Evolutionary conservation across 2,888 invertebrate species (phyloP).

Genomic region (Papilio protenor): DNA sequence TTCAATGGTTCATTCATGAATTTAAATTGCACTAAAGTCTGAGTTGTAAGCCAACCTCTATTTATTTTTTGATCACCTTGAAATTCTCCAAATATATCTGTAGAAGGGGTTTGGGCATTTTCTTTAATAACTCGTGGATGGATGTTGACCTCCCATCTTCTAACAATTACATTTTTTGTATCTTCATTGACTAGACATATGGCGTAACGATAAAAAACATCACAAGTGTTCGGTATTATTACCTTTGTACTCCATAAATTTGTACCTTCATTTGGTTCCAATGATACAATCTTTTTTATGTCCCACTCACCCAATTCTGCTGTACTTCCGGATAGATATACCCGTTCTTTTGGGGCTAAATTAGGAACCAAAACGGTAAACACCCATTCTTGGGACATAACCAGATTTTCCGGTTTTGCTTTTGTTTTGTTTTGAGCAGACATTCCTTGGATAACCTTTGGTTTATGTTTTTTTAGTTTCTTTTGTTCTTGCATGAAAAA

Average conservation of each 20-base stretch:
- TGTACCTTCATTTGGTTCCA: slow-evolving; percentile 76
- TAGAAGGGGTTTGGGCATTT: slow-evolving; percentile 71
- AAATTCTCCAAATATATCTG: slow-evolving; percentile 88
- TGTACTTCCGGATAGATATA: slow-evolving; percentile 89
- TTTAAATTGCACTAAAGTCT: slow-evolving; percentile 93
- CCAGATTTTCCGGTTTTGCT: slow-evolving; percentile 56
- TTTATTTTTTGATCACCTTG: slow-evolving; percentile 85
- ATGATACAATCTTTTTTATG: slow-evolving; percentile 82
- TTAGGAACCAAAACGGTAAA: slow-evolving; percentile 81
- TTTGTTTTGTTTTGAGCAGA: slow-evolving; percentile 49
- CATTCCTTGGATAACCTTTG: slow-evolving; percentile 65
- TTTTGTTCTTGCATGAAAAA: slow-evolving; percentile 85
- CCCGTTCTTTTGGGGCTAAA: slow-evolving; percentile 85
- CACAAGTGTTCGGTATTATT: slow-evolving; percentile 86
- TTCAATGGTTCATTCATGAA: slow-evolving; percentile 91
- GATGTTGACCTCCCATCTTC: slow-evolving; percentile 92
- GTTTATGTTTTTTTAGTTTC: slow-evolving; percentile 59
- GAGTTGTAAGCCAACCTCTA: slow-evolving; percentile 93
- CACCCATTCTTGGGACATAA: slow-evolving; percentile 67
- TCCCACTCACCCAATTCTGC: slow-evolving; percentile 89
- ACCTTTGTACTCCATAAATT: slow-evolving; percentile 87
- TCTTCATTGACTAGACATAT: slow-evolving; percentile 88
- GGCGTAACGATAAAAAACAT: slow-evolving; percentile 90
- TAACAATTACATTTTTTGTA: slow-evolving; percentile 85
- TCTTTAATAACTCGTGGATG: slow-evolving; percentile 86